These are phyloP conservation scores for Sebastes goodei DNA, from an alignment of 2,797 vertebrate species.

Conservation along the genomic window DNA sequence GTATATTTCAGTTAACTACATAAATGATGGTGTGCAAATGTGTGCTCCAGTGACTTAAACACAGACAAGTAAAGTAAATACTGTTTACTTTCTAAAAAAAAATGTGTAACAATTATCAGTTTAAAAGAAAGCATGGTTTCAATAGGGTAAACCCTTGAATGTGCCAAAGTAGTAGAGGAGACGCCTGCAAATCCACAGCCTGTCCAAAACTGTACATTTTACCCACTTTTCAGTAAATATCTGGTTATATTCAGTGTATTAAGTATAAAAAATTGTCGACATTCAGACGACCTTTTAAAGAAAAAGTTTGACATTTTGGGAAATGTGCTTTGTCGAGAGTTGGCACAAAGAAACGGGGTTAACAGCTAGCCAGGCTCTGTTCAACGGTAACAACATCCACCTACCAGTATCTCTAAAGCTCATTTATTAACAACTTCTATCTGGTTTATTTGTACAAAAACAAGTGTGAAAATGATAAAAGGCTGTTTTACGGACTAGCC, in stretches of 20 bases:
- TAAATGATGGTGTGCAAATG: constrained; percentile 57
- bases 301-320: not conserved
- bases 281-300: not conserved
- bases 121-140: not conserved
- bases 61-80: constrained; percentile 23
- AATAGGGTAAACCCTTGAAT: not conserved
- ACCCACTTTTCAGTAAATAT: not conserved
- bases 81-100: constrained; percentile 4
- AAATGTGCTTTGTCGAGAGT: not conserved
- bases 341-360: not conserved
- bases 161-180: constrained; percentile 37
- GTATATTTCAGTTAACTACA: constrained; percentile 76
- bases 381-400: not conserved
- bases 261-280: not conserved
- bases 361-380: not conserved
- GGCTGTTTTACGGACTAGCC: not conserved
- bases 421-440: not conserved
- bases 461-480: not conserved
- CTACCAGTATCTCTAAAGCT: not conserved
- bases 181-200: not conserved
- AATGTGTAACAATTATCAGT: constrained; percentile 3
- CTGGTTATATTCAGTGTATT: constrained; percentile 2
- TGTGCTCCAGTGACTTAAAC: constrained; percentile 78
- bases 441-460: not conserved
- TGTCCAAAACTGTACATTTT: not conserved